Evolutionary conservation across 2,113 vertebrate species (phyloP).

Genomic region (Paramormyrops kingsleyae): DNA sequence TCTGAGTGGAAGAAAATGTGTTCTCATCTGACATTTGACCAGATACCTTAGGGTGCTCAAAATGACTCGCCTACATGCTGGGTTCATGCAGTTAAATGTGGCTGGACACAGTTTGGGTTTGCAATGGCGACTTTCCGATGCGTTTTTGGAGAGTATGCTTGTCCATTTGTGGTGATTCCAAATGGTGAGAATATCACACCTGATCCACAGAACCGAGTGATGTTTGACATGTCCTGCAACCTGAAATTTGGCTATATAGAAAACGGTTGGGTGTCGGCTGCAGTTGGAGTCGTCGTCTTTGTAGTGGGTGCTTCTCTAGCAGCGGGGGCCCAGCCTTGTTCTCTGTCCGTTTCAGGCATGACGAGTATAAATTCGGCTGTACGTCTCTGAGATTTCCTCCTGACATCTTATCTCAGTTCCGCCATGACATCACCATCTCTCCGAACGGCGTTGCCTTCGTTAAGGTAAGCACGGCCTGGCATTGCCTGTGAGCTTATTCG

Average conservation of each 20-base stretch:
- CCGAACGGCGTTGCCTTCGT: conserved; percentile 90
- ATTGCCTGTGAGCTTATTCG: not conserved
- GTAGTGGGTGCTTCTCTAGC: not conserved
- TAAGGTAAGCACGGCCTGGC: conserved; percentile 67
- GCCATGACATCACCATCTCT: conserved; percentile 88
- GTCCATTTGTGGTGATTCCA: not conserved
- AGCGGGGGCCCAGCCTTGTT: not conserved
- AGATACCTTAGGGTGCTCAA: not conserved
- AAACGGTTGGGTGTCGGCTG: not conserved
- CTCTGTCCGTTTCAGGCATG: conserved; percentile 60
- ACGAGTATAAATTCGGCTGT: conserved; percentile 94
- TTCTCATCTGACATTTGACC: not conserved
- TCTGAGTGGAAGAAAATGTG: not conserved
- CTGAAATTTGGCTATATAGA: not conserved
- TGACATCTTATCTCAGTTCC: conserved; percentile 84
- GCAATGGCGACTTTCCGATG: not conserved
- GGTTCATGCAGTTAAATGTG: not conserved
- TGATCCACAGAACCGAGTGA: not conserved
- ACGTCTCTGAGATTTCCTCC: conserved; percentile 83
- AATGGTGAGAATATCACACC: not conserved
- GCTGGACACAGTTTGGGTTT: not conserved
- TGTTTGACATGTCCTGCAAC: not conserved
- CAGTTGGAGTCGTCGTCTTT: not conserved
- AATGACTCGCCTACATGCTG: not conserved
- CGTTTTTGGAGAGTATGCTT: not conserved